Evolutionary conservation across 2,113 vertebrate species (phyloP).

Genomic region (Malurus melanocephalus): DNA sequence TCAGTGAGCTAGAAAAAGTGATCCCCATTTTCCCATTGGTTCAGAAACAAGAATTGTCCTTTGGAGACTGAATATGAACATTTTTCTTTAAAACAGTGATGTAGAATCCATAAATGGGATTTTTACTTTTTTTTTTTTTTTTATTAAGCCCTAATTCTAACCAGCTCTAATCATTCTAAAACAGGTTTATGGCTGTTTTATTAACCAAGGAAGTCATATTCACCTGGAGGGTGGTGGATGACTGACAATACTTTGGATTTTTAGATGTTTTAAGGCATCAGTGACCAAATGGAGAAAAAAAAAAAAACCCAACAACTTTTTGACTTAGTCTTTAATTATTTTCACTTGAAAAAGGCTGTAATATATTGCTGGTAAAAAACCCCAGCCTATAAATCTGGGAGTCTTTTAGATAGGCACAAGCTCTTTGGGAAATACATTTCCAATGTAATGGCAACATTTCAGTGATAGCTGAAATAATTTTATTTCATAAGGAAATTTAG

Average conservation of each 20-base stretch:
- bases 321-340: background rate
- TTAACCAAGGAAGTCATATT: background rate
- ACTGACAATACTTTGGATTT: background rate
- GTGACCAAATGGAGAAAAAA: background rate
- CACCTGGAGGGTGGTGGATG: background rate
- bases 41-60: background rate
- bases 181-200: background rate
- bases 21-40: background rate
- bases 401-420: background rate
- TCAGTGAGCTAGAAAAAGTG: background rate
- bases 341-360: background rate
- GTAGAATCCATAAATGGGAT: background rate
- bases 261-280: background rate
- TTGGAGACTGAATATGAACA: background rate
- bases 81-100: accelerated
- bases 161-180: background rate
- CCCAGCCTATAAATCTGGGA: background rate
- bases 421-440: background rate
- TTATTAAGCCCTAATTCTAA: background rate
- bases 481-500: conserved; percentile 44
- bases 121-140: background rate
- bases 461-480: conserved; percentile 3
- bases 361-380: background rate
- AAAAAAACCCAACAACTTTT: background rate
- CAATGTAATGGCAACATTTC: background rate